Percentiles rank a stretch among this genome's conserved stretches.
These are phyloP conservation scores for Brachyrhaphis roseni DNA, from an alignment of 2,797 vertebrate species.

Conservation along the genomic window DNA sequence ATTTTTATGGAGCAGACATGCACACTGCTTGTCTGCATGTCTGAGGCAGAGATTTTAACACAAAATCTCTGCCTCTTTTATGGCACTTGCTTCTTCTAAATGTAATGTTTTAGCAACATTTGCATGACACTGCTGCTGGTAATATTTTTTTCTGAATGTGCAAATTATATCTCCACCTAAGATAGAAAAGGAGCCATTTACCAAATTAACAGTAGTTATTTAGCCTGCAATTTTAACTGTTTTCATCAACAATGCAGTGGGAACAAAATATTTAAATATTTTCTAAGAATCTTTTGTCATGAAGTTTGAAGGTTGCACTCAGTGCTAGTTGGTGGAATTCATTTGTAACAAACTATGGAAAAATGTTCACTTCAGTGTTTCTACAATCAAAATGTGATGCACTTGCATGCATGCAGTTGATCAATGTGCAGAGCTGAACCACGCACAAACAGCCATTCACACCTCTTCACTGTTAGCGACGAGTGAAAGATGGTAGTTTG, in stretches of 20 bases:
- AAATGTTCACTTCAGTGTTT: neutral
- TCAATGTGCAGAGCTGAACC: neutral
- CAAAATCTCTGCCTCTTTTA: neutral
- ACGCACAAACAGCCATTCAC: neutral
- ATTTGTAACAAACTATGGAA: neutral
- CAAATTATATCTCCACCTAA: neutral
- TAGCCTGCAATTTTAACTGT: neutral
- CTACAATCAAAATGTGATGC: neutral
- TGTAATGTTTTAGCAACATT: neutral
- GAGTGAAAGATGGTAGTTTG: conserved; percentile 4
- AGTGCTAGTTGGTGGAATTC: neutral
- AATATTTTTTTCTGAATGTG: neutral
- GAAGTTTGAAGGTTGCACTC: neutral
- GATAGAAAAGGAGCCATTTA: neutral
- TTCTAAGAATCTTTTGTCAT: neutral
- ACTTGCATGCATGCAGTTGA: neutral
- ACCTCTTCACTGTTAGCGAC: neutral
- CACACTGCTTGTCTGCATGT: neutral
- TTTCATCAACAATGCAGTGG: neutral
- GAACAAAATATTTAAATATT: neutral
- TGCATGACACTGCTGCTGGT: neutral
- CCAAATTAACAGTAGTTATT: neutral
- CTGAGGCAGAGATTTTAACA: too few species aligned
- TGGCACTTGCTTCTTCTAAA: neutral
- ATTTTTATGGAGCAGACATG: neutral